Percentiles rank a stretch among this genome's conserved stretches.
Conservation (phyloP, 2,888 invertebrate species). For the Lutraria lutraria region DNA sequence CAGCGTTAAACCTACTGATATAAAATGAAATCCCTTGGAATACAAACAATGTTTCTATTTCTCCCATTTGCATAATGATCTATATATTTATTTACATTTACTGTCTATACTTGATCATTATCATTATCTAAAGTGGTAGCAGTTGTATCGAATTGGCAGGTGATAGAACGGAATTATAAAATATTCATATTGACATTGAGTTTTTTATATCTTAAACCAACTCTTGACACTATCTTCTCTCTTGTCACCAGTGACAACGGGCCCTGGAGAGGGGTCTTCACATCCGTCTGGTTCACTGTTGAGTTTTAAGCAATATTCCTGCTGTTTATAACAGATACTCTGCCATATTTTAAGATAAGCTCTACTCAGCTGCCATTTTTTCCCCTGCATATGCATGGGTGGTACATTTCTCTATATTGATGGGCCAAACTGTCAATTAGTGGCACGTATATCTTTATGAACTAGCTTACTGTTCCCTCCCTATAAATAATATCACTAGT, state of each 20-base stretch:
- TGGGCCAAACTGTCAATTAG: conserved; percentile 65
- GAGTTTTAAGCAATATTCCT: not conserved
- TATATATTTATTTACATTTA: conserved; percentile 1
- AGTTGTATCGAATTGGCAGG: conserved; percentile 8
- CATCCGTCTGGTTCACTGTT: not conserved
- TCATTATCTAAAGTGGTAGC: not conserved
- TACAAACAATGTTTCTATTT: not conserved
- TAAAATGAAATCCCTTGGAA: no score
- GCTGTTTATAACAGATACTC: not conserved
- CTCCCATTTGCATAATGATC: not conserved
- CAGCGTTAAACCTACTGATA: no score
- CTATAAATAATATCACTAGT: conserved; percentile 59
- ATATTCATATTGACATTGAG: conserved; percentile 17
- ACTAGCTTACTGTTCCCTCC: conserved; percentile 40
- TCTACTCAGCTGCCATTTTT: conserved; percentile 33
- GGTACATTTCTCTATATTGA: conserved; percentile 31
- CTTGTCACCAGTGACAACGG: not conserved
- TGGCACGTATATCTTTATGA: conserved; percentile 56
- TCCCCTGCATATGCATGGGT: conserved; percentile 26
- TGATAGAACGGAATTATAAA: not conserved
- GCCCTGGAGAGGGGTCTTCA: not conserved
- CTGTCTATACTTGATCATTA: not conserved
- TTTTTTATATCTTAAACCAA: conserved; percentile 5
- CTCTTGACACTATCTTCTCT: not conserved
- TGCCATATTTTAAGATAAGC: conserved; percentile 35